phyloP scores from a whole-genome alignment of 2,113 vertebrate species.

The Xiphorhynchus elegans region DNA sequence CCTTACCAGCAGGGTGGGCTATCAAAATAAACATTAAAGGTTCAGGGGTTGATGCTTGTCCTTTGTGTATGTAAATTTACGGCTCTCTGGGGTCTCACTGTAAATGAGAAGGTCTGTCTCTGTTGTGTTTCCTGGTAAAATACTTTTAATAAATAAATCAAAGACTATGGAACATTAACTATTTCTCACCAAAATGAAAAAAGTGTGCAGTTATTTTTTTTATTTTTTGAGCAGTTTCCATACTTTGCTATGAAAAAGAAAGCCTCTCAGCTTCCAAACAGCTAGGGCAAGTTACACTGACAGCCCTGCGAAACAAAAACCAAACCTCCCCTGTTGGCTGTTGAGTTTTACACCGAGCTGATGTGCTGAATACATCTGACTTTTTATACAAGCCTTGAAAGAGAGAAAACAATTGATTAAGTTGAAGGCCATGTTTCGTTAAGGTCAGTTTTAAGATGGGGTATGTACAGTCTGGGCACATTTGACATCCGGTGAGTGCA shows the following conservation, averaged over 20 bases:
- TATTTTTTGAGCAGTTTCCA: not conserved
- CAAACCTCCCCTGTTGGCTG: not conserved
- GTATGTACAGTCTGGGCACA: not conserved
- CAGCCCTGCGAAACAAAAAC: not conserved
- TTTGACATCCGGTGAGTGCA: not conserved
- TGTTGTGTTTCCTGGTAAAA: constrained; percentile 80
- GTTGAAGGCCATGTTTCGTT: not conserved
- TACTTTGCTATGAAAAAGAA: not conserved
- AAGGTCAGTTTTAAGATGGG: not conserved
- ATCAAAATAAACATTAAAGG: constrained; percentile 84
- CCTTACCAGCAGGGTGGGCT: constrained; percentile 72
- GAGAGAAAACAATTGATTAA: constrained; percentile 14
- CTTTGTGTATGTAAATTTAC: constrained; percentile 84
- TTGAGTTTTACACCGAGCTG: not conserved
- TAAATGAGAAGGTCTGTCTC: constrained; percentile 80
- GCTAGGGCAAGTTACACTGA: not conserved
- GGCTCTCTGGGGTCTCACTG: constrained; percentile 74
- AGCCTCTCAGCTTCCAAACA: not conserved
- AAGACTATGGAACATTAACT: constrained; percentile 66
- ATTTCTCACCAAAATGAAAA: constrained; percentile 60
- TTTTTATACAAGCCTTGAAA: not conserved
- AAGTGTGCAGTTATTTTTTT: not conserved
- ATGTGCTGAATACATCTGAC: constrained; percentile 2
- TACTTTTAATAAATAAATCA: constrained; percentile 85
- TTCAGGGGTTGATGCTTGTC: constrained; percentile 74